These are phyloP conservation scores for Aurelia aurita DNA, from an alignment of 30 jellyfish, hydroid and myxozoan species.

Conservation along the genomic window DNA sequence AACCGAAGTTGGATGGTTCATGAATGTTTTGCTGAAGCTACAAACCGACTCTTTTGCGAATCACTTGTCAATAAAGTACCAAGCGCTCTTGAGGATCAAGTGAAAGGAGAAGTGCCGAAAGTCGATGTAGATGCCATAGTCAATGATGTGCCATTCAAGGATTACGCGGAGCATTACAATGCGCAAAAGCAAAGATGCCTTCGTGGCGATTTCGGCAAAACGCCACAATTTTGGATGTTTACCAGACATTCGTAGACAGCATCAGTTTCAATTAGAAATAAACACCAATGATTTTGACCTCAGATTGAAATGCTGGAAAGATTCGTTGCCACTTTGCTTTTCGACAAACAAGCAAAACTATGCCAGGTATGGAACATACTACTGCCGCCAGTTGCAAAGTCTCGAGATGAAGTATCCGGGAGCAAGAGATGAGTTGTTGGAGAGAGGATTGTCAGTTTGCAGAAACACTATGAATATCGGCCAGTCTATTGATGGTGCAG, in stretches of 20 bases:
- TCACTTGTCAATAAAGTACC: not conserved
- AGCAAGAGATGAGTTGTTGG: conserved; percentile 42
- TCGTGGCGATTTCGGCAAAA: conserved; percentile 3
- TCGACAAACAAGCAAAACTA: conserved; percentile 16
- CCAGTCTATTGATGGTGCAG: conserved; percentile 56
- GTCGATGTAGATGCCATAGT: not conserved
- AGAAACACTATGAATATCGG: conserved; percentile 15
- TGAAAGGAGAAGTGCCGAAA: not conserved
- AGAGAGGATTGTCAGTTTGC: conserved; percentile 32
- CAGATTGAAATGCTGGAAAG: not conserved
- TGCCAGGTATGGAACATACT: conserved; percentile 25
- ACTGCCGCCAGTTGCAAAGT: conserved; percentile 16
- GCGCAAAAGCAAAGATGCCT: too few species aligned
- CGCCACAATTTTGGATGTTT: conserved; percentile 10
- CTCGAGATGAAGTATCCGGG: conserved; percentile 46
- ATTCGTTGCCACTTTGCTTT: conserved; percentile 13
- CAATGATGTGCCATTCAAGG: too few species aligned
- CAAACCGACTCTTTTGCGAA: not conserved
- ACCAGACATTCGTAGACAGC: conserved; percentile 4
- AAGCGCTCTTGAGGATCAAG: not conserved
- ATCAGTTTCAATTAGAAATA: not conserved
- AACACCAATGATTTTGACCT: not conserved
- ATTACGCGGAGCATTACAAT: too few species aligned
- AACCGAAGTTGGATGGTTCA: conserved; percentile 54
- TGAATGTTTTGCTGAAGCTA: conserved; percentile 38